Percentiles rank a stretch among this genome's conserved stretches.
Conservation (phyloP, 2,797 vertebrate species). For the Triplophysa bombifrons region DNA sequence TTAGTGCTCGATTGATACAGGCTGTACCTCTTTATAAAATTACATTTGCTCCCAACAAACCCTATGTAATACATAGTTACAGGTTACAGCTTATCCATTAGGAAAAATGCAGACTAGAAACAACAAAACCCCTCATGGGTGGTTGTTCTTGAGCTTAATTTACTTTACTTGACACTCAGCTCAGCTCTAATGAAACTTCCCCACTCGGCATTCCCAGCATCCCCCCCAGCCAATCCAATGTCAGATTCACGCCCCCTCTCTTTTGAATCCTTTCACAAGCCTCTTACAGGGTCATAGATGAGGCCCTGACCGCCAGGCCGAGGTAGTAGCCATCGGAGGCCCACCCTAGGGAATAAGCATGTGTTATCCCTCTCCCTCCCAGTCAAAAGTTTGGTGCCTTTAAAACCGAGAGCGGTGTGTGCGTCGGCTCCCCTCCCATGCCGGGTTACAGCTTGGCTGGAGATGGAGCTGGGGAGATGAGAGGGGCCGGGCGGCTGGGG, state of each 20-base stretch:
- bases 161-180: constrained; percentile 75
- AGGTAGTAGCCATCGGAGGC: constrained; percentile 63
- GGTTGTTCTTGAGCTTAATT: constrained; percentile 74
- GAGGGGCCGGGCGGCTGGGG: constrained; percentile 52
- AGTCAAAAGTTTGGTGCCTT: constrained; percentile 63
- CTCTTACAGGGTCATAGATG: constrained; percentile 73
- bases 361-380: constrained; percentile 53
- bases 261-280: constrained; percentile 77
- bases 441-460: constrained; percentile 58
- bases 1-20: background rate
- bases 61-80: background rate
- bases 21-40: background rate
- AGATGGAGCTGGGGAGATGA: constrained; percentile 55
- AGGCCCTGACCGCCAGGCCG: constrained; percentile 56
- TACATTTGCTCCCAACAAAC: background rate
- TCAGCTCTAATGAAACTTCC: constrained; percentile 75
- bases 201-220: constrained; percentile 60
- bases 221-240: constrained; percentile 63
- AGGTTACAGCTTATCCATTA: background rate
- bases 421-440: constrained; percentile 49
- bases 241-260: constrained; percentile 58
- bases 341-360: constrained; percentile 63
- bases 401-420: constrained; percentile 55
- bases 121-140: background rate
- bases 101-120: background rate